These are phyloP conservation scores for Linnaemya tessellans DNA, from an alignment of 2,888 invertebrate genomes.

Conservation along the genomic window DNA sequence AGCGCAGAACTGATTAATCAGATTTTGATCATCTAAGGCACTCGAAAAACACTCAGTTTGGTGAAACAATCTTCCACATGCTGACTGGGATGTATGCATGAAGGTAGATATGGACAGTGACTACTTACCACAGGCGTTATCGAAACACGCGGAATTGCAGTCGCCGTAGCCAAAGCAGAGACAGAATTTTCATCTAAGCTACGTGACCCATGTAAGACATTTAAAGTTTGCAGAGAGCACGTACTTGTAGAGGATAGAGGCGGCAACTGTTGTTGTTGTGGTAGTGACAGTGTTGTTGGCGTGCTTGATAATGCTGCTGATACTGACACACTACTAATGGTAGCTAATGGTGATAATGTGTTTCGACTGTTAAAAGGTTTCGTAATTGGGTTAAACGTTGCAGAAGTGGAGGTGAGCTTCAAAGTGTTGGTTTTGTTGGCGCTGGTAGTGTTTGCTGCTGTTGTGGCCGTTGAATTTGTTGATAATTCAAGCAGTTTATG, in stretches of 20 bases:
- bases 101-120: conserved; percentile 65
- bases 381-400: conserved; percentile 67
- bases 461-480: conserved; percentile 52
- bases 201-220: conserved; percentile 69
- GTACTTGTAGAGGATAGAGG: conserved; percentile 64
- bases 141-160: conserved; percentile 72
- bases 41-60: no score
- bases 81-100: no score
- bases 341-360: conserved; percentile 73
- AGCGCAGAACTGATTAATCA: no score
- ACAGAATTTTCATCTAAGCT: conserved; percentile 69
- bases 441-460: conserved; percentile 28
- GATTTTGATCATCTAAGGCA: no score
- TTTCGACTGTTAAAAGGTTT: conserved; percentile 65
- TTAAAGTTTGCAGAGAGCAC: conserved; percentile 66
- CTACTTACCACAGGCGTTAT: conserved; percentile 79
- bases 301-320: conserved; percentile 34
- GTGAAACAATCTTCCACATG: no score
- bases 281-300: conserved; percentile 25
- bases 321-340: conserved; percentile 37
- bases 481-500: conserved; percentile 67
- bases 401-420: conserved; percentile 59
- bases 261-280: conserved; percentile 30
- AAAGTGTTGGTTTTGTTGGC: conserved; percentile 50
- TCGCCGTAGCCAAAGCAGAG: conserved; percentile 66